Base-by-base conservation (phyloP, 30 jellyfish, hydroid and myxozoan genomes). In the Hydractinia symbiolongicarpus region DNA sequence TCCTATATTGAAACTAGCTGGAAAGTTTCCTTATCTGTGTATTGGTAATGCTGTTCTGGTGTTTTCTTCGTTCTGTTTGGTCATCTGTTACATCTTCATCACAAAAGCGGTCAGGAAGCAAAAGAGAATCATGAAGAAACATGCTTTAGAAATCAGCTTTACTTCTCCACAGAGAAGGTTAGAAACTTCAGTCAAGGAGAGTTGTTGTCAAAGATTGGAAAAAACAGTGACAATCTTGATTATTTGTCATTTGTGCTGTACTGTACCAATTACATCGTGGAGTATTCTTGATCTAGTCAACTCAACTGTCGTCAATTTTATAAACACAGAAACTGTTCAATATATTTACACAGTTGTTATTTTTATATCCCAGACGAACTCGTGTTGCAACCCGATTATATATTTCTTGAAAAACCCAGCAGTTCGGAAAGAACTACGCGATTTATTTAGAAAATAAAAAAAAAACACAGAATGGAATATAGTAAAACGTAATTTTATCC, bases 341-440 rank as follows among this genome's bases (percentile, higher is more conserved):
- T 19, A 20, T 16, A n/a, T 72, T 50, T 72, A 72, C 4, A 16
- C 50, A 44, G 70, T 52, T 9, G 81, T 60, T 7, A 19, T 72
- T 44, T 19, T 72, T 8, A 52, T 50, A 9, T n/a, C 50, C 44
- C 61, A 21, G 16, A 21, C 19, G 15, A 72, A 72, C 73, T 72
- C 81, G 9, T 72, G 81, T 14, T 8, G 30, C 52, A 72, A 72
- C 15, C 81, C 81, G 19, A 19, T 72, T 8, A 72, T 72, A 8
- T 72, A 72, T 19, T 72, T 19, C 71, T 21, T 72, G 71, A 72
- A 72, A 14, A 11, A 72, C 9, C 52, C 15, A 19, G 81, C 30
- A 72, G 50, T 72, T 8, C 52, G 70, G 2, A 72, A 14, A 72
- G 81, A 60, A 6, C 50, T 72, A 19, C 81, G 55, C 61, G 44